A percentile compares a stretch with the other conserved stretches of the same genome.
These are phyloP conservation scores for Coptotermes formosanus DNA, from an alignment of 1,140 invertebrate genomes.

Conservation along the genomic window DNA sequence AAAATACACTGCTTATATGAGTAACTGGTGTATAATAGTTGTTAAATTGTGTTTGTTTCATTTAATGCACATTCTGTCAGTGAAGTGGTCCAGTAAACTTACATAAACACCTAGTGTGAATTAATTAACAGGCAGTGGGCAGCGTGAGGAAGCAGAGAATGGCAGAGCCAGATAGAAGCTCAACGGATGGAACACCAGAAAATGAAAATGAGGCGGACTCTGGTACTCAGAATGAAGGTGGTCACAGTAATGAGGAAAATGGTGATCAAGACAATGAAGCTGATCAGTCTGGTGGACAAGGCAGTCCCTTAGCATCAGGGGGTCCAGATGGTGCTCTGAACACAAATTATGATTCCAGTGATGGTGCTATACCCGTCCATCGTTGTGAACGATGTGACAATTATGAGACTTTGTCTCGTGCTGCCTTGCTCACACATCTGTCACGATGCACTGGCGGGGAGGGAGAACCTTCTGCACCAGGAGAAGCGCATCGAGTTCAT, in stretches of 20 bases:
- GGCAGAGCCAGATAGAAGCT: constrained; percentile 34
- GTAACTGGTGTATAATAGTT: no score
- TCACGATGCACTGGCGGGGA: constrained; percentile 52
- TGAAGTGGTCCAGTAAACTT: no score
- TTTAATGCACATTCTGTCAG: no score
- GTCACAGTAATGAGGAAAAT: constrained; percentile 35
- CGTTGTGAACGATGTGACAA: constrained; percentile 64
- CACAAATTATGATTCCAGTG: constrained; percentile 61
- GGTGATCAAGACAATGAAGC: constrained; percentile 42
- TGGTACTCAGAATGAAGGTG: constrained; percentile 39
- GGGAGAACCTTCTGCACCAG: constrained; percentile 47
- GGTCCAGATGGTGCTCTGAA: constrained; percentile 51
- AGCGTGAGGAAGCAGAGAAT: constrained; percentile 27
- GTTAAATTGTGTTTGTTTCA: no score
- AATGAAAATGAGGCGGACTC: constrained; percentile 48
- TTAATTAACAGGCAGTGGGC: constrained; percentile 22
- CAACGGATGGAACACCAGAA: constrained; percentile 33
- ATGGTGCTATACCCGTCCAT: constrained; percentile 48
- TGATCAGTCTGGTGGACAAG: constrained; percentile 39
- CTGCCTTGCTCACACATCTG: constrained; percentile 59
- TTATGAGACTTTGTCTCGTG: constrained; percentile 62
- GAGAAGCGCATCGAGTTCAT: constrained; percentile 44
- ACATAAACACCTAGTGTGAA: no score
- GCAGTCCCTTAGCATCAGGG: constrained; percentile 26
- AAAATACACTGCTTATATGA: no score